Conservation (phyloP, 2,113 vertebrate genomes). For the Neogobius melanostomus region DNA sequence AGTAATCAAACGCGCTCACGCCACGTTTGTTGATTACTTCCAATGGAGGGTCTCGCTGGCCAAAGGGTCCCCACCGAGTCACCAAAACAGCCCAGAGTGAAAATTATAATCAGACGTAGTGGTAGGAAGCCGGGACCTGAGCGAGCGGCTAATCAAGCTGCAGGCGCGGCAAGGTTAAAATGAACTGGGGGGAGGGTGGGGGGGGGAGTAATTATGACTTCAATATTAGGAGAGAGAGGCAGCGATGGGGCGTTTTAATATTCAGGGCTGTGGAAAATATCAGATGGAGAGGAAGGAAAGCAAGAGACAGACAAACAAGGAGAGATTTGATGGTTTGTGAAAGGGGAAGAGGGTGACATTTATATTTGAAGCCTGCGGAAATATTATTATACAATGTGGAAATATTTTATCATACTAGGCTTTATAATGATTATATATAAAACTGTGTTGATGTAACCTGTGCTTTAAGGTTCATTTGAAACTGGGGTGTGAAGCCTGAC, state of each 20-base stretch:
- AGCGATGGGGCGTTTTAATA: background rate
- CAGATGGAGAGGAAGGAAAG: background rate
- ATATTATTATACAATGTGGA: too few relatives aligned
- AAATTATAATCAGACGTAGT: slow-evolving; percentile 64
- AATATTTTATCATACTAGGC: too few relatives aligned
- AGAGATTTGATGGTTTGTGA: too few relatives aligned
- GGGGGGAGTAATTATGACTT: slow-evolving; percentile 21
- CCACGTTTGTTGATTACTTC: slow-evolving; percentile 69
- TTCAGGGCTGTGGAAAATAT: background rate
- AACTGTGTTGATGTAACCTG: too few relatives aligned
- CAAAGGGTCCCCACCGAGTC: slow-evolving; percentile 32
- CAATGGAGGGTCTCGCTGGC: slow-evolving; percentile 55
- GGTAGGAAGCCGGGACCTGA: slow-evolving; percentile 42
- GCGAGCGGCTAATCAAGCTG: slow-evolving; percentile 39
- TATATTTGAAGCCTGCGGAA: too few relatives aligned
- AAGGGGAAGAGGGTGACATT: too few relatives aligned
- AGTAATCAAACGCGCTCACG: slow-evolving; percentile 57
- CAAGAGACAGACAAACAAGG: background rate
- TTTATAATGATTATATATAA: too few relatives aligned
- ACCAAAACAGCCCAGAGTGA: slow-evolving; percentile 33
- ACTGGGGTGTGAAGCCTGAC: too few relatives aligned
- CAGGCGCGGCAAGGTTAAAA: slow-evolving; percentile 16
- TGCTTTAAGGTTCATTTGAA: too few relatives aligned
- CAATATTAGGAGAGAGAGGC: background rate
- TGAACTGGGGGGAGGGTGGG: too few relatives aligned